A percentile compares a stretch with the other conserved stretches of the same genome.
Evolutionary conservation across 2,797 vertebrate species (phyloP).

Genomic region (Protosalanx chinensis): DNA sequence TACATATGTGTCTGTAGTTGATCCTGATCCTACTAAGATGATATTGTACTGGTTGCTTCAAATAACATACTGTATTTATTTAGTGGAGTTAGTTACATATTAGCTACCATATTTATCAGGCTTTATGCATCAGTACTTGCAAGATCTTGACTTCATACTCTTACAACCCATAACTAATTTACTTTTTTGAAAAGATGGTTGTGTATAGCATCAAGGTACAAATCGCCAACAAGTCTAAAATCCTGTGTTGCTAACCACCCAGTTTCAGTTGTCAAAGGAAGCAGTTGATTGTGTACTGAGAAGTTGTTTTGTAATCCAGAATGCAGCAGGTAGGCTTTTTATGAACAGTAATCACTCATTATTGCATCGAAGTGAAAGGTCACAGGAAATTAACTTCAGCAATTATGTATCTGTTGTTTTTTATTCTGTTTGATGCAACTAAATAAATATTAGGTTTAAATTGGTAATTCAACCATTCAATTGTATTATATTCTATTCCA

Average conservation of each 20-base stretch:
- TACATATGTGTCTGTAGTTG: too few species aligned
- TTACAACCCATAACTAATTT: too few species aligned
- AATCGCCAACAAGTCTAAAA: background rate
- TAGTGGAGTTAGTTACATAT: conserved; percentile 10
- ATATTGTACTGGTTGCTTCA: conserved; percentile 7
- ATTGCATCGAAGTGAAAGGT: background rate
- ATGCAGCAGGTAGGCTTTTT: background rate
- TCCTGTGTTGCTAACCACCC: background rate
- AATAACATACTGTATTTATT: conserved; percentile 1
- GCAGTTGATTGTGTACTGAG: background rate
- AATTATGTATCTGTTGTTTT: background rate
- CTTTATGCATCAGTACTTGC: too few species aligned
- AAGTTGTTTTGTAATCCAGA: background rate
- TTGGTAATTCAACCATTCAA: background rate
- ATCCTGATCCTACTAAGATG: too few species aligned
- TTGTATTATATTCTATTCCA: background rate
- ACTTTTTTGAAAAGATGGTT: too few species aligned
- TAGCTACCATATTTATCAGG: conserved; percentile 12
- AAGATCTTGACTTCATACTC: too few species aligned
- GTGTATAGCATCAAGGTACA: background rate
- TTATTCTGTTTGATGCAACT: background rate
- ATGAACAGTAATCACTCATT: background rate
- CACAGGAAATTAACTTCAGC: background rate
- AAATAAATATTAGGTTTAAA: background rate
- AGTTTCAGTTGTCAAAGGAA: background rate